Evolutionary conservation across 92 coral and sea anemone species (phyloP).

Genomic region (Porites evermanni): DNA sequence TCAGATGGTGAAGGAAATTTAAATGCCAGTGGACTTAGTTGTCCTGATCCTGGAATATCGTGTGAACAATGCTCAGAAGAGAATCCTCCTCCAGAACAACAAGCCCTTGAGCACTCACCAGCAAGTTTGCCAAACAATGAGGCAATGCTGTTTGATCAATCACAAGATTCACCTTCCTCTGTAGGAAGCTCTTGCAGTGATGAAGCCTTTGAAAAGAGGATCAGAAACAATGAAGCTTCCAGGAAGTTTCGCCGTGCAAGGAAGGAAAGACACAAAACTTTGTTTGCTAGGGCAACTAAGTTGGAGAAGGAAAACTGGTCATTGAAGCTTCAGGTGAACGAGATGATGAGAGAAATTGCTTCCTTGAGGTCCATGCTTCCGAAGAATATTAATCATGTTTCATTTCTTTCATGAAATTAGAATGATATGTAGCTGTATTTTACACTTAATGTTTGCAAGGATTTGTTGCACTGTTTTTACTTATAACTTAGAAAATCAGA

Average conservation of each 20-base stretch:
- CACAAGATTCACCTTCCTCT: constrained; percentile 44
- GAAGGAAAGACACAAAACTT: constrained; percentile 71
- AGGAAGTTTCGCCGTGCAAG: constrained; percentile 79
- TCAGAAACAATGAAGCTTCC: constrained; percentile 83
- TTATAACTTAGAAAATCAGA: too few species aligned
- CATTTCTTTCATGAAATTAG: background rate
- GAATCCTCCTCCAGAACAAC: constrained; percentile 2
- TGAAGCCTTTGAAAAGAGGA: constrained; percentile 67
- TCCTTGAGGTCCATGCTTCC: constrained; percentile 60
- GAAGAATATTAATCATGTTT: background rate
- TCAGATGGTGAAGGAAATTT: background rate
- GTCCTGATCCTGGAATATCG: background rate
- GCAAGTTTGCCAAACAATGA: constrained; percentile 19
- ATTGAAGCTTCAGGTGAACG: constrained; percentile 67
- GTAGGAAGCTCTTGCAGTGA: constrained; percentile 54
- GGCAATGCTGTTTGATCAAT: constrained; percentile 21
- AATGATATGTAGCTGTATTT: too few species aligned
- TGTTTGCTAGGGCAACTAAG: constrained; percentile 69
- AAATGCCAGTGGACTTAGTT: background rate
- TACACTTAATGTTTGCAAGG: too few species aligned
- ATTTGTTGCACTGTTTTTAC: too few species aligned
- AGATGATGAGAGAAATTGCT: constrained; percentile 64
- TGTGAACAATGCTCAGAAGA: background rate
- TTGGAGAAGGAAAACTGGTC: constrained; percentile 74
- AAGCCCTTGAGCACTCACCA: background rate